These are phyloP conservation scores for Rhorus exstirpatorius DNA, from an alignment of 2,888 invertebrate species.

Conservation along the genomic window DNA sequence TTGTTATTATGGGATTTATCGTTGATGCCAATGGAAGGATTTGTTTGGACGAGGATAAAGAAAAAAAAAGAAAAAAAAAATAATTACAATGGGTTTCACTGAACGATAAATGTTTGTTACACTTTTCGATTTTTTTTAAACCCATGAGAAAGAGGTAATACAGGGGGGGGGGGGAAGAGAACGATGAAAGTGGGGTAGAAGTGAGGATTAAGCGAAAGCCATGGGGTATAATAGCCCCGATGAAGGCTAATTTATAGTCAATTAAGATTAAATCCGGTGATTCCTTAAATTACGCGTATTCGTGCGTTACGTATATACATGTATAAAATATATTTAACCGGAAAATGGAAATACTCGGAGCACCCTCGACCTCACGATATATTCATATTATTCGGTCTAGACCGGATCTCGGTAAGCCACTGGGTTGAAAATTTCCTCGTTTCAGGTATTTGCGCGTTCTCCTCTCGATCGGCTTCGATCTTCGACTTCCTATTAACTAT, in stretches of 20 bases:
- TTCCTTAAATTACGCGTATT: constrained; percentile 70
- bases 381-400: constrained; percentile 73
- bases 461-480: constrained; percentile 51
- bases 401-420: constrained; percentile 59
- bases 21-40: background rate
- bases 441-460: constrained; percentile 26
- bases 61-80: constrained; percentile 2
- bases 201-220: constrained; percentile 72
- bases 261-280: constrained; percentile 78
- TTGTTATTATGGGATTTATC: no score
- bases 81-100: constrained; percentile 1
- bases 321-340: constrained; percentile 51
- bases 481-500: constrained; percentile 68
- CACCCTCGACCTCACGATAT: constrained; percentile 66
- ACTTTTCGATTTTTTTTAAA: constrained; percentile 16
- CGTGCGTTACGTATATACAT: constrained; percentile 9
- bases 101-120: constrained; percentile 29
- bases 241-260: constrained; percentile 74
- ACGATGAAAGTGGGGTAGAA: constrained; percentile 58
- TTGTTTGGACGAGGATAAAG: background rate
- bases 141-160: constrained; percentile 5
- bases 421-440: constrained; percentile 49
- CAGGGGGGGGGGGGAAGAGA: constrained; percentile 25
- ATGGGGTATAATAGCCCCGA: constrained; percentile 68
- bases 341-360: constrained; percentile 66